Evolutionary conservation across 2,113 vertebrate genomes (phyloP), one percentile per base, ranked within the genome.

Genomic region (Entomyzon cyanotis): DNA sequence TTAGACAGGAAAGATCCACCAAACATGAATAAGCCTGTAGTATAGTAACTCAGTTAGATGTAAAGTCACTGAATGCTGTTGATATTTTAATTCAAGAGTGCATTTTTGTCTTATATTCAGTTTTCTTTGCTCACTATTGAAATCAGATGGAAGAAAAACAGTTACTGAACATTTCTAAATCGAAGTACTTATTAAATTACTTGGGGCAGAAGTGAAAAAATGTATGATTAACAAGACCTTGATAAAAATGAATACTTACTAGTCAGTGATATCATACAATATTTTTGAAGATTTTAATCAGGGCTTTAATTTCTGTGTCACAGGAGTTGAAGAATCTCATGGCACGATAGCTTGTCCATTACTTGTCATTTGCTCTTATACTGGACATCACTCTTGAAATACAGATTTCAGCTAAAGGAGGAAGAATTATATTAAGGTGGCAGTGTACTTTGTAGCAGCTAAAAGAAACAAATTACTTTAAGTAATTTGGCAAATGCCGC

Each of bases 351-450:
- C 10, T 65, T 74, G 15, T 65, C 46, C 11, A 3, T 65, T 81
- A 30, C 47, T 87, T 62, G 12, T 16, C 28, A 44, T 68, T 87
- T 75, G 4, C 1, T 31, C 1, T 52, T 18, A 24, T 41, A 18
- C 16, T 44, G 25, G 58, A 41, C 21, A 87, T 18, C 33, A 68
- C 2, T 46, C 12, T 50, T 87, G 41, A 68, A 88, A 62, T 49
- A 37, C 5, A 44, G 13, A 56, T 62, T 65, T 80, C 59, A 90
- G 15, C 15, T 44, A 41, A 37, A 42, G 64, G 41, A 13, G 20
- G 5, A 56, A 85, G 73, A 58, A n/a, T 31, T 68, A 5, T 5
- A 0, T 63, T 60, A 46, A 35, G 4, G 22, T 0, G 0, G 9
- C 42, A 11, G 2, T 67, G 11, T 77, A 52, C 13, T 65, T 15